These are phyloP conservation scores for Channa argus DNA, from an alignment of 2,113 vertebrate species.

Conservation along the genomic window DNA sequence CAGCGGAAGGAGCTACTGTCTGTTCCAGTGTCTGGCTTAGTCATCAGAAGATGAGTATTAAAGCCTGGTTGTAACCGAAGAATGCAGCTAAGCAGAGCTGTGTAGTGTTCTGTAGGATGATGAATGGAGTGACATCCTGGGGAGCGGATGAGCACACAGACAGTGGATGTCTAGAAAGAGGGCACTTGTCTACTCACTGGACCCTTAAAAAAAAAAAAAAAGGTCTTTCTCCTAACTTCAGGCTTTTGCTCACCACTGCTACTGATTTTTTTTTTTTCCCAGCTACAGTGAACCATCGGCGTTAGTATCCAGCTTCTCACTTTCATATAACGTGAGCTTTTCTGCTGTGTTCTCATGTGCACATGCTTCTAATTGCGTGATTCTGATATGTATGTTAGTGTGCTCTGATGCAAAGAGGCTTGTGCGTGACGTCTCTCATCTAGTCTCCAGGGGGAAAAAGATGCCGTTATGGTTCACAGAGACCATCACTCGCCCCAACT, in stretches of 20 bases:
- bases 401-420: constrained; percentile 29
- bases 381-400: constrained; percentile 21
- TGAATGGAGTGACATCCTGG: constrained; percentile 76
- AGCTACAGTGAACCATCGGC: background rate
- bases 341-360: constrained; percentile 3
- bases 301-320: background rate
- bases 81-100: constrained; percentile 54
- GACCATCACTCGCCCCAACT: constrained; percentile 53
- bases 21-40: constrained; percentile 70
- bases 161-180: constrained; percentile 55
- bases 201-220: constrained; percentile 43
- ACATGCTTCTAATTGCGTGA: constrained; percentile 13
- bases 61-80: constrained; percentile 74
- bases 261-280: background rate
- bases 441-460: constrained; percentile 51
- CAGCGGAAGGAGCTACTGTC: constrained; percentile 59
- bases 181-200: constrained; percentile 44
- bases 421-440: constrained; percentile 59
- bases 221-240: background rate
- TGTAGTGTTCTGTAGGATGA: constrained; percentile 67
- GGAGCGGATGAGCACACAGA: constrained; percentile 58
- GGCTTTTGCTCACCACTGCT: constrained; percentile 16
- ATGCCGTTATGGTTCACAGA: constrained; percentile 68
- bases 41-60: constrained; percentile 72
- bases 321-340: background rate